Evolutionary conservation across 2,113 vertebrate genomes (phyloP), one percentile per base, ranked within the genome.

Genomic region (Sylvietta virens): DNA sequence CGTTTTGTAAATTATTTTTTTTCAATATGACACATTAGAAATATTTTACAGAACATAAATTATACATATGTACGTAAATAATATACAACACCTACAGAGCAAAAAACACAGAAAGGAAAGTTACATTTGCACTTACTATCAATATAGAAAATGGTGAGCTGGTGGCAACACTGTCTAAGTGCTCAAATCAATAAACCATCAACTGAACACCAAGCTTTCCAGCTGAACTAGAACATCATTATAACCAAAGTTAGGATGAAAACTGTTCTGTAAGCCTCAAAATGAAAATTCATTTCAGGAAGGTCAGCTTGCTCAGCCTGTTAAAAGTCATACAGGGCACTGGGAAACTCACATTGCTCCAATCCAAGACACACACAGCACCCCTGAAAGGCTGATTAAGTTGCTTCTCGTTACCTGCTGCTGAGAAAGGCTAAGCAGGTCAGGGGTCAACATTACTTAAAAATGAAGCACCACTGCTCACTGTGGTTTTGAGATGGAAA

Each of bases 21-120:
- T 81, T 70, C 28, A 73, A 65, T 94, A 58, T 4, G 11, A 30
- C 30, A 60, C 1, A 20, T 47, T 47, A 35, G 26, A 71, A 93
- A 67, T 51, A 62, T 66, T 87, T 88, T 72, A 87, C 45, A 74
- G 33, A 40, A 31, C 22, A 94, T 94, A 96, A 94, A 72, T 94
- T 93, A 65, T 26, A 54, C 47, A 53, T 44, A 87, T 62, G 15
- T 61, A 80, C 13, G 69, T 1, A 3, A 51, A 81, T 47, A 64
- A 76, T 53, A 89, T 26, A 96, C 62, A 86, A 56, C 37, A 78
- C 11, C 1, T 90, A 91, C 56, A 83, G 54, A 74, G 19, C 19
- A 74, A 81, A 47, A 74, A 82, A 13, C 17, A 92, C 19, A 51
- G 24, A 45, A 45, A 61, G 16, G 33, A 71, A 92, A 85, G 27